phyloP scores from a whole-genome alignment of 2,888 invertebrate species.

The Rutpela maculata region DNA sequence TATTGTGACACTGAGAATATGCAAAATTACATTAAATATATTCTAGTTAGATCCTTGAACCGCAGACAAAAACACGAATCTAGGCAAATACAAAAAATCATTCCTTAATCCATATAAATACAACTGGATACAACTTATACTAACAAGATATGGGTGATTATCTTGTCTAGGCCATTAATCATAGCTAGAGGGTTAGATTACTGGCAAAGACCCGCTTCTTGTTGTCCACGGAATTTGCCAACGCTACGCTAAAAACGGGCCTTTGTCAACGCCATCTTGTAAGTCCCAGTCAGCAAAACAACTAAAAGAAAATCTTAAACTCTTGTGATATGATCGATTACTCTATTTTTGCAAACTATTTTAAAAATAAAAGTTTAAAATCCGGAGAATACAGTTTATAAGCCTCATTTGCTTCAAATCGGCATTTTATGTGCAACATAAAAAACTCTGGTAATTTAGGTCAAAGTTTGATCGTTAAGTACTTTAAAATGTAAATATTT shows the following conservation, averaged over 20 bases:
- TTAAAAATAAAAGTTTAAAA: conserved; percentile 34
- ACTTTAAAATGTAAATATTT: not conserved
- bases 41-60: conserved; percentile 7
- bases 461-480: conserved; percentile 16
- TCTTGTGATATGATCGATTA: conserved; percentile 35
- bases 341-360: conserved; percentile 31
- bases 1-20: conserved; percentile 49
- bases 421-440: not conserved
- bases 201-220: conserved; percentile 53
- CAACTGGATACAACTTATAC: conserved; percentile 54
- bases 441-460: conserved; percentile 1
- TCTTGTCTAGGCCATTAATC: conserved; percentile 63
- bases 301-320: conserved; percentile 35
- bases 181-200: conserved; percentile 58
- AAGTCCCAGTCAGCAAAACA: conserved; percentile 46
- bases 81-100: conserved; percentile 31
- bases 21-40: conserved; percentile 45
- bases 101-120: conserved; percentile 43
- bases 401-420: conserved; percentile 20
- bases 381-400: conserved; percentile 25
- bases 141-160: conserved; percentile 64
- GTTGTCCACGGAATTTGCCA: conserved; percentile 55
- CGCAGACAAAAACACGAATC: conserved; percentile 33
- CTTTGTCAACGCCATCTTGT: conserved; percentile 65
- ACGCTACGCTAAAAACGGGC: conserved; percentile 50